A percentile compares a stretch with the other conserved stretches of the same genome.
These are phyloP conservation scores for Onychostruthus taczanowskii DNA, from an alignment of 2,113 vertebrate species.

Conservation along the genomic window DNA sequence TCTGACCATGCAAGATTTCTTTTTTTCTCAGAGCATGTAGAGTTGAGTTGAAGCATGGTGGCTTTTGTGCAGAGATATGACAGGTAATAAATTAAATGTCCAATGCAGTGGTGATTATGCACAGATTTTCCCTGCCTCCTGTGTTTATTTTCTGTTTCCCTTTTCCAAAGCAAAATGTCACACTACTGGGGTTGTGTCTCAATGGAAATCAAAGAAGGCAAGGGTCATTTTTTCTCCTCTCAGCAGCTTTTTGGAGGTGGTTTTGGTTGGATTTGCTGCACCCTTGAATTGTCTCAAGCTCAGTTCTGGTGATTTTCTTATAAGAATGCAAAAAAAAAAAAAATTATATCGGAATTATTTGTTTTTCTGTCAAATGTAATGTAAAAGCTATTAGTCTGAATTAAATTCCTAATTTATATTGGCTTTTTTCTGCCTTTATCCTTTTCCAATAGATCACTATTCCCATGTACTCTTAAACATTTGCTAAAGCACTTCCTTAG, in stretches of 20 bases:
- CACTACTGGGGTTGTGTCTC: background rate
- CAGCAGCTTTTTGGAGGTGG: background rate
- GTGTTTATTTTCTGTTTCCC: background rate
- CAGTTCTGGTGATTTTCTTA: background rate
- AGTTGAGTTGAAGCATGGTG: background rate
- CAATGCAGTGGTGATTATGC: background rate
- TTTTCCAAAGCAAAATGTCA: background rate
- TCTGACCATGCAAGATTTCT: accelerated
- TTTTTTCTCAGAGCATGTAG: background rate
- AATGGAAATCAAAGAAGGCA: background rate
- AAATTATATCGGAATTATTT: background rate
- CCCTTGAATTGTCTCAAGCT: background rate
- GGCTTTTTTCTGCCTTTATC: background rate
- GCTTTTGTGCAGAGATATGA: background rate
- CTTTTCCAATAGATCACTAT: background rate
- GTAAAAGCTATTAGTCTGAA: background rate
- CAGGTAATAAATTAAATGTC: background rate
- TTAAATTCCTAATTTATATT: background rate
- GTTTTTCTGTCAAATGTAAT: background rate
- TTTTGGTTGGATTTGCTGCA: background rate
- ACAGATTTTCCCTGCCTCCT: background rate
- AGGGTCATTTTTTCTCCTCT: background rate
- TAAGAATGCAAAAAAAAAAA: background rate
- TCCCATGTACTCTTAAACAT: background rate
- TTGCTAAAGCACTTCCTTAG: background rate